These are phyloP conservation scores for Tetranychus truncatus DNA, from an alignment of 2,888 invertebrate genomes.

Conservation along the genomic window DNA sequence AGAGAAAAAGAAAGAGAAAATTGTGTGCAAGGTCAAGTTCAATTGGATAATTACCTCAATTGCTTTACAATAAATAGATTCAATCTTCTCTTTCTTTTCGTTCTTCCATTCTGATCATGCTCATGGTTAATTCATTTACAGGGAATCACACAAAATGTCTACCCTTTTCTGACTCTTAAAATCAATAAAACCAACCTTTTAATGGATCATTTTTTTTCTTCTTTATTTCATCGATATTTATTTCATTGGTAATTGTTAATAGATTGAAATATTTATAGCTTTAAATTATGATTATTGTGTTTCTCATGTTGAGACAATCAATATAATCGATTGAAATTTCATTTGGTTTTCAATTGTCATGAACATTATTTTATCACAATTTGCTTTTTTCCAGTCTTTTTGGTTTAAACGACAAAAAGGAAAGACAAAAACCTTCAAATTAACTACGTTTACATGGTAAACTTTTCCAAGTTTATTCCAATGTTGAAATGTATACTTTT, in stretches of 20 bases:
- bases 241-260: no score
- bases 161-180: not conserved
- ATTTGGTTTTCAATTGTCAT: not conserved
- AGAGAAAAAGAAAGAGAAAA: not conserved
- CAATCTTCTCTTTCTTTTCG: no score
- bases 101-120: not conserved
- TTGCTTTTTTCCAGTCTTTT: no score
- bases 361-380: not conserved
- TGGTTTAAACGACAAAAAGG: no score
- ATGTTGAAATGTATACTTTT: not conserved
- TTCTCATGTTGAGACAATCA: not conserved
- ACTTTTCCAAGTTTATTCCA: not conserved
- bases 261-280: no score
- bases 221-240: no score
- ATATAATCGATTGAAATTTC: not conserved
- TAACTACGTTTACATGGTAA: not conserved
- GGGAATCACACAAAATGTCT: no score
- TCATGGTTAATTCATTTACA: not conserved
- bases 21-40: not conserved
- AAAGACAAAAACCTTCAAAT: not conserved
- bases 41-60: conserved; percentile 1
- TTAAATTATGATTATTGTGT: no score
- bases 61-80: not conserved
- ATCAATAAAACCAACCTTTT: no score
- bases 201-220: no score